Evolutionary conservation across 2,113 vertebrate genomes (phyloP).

Genomic region (Panthera leo): DNA sequence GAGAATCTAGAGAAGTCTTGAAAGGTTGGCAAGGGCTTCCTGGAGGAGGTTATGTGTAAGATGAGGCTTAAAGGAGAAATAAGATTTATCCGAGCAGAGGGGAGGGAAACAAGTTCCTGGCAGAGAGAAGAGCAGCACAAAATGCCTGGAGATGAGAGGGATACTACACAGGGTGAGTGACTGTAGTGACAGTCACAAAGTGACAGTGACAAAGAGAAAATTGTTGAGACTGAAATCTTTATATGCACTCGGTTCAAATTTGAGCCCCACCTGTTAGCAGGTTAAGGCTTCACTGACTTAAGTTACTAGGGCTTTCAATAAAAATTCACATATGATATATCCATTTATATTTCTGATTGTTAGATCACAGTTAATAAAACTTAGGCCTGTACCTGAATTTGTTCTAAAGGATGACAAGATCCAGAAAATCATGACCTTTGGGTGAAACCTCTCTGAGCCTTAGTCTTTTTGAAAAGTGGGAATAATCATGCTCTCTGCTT

Average conservation of each 20-base stretch:
- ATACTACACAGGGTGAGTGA: rapidly evolving
- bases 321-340: not conserved
- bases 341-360: not conserved
- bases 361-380: not conserved
- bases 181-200: not conserved
- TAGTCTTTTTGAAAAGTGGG: not conserved
- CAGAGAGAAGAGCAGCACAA: not conserved
- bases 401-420: not conserved
- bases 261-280: not conserved
- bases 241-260: not conserved
- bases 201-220: not conserved
- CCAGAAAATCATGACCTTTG: not conserved
- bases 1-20: not conserved
- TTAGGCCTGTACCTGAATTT: not conserved
- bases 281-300: not conserved
- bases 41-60: not conserved
- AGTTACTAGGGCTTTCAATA: not conserved
- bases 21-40: not conserved
- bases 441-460: not conserved
- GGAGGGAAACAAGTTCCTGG: not conserved
- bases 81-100: not conserved
- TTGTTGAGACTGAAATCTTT: not conserved
- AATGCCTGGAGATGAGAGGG: not conserved
- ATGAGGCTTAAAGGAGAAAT: not conserved
- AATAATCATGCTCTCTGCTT: not conserved